These are phyloP conservation scores for Oncorhynchus masou DNA, from an alignment of 2,113 vertebrate genomes.

Conservation along the genomic window DNA sequence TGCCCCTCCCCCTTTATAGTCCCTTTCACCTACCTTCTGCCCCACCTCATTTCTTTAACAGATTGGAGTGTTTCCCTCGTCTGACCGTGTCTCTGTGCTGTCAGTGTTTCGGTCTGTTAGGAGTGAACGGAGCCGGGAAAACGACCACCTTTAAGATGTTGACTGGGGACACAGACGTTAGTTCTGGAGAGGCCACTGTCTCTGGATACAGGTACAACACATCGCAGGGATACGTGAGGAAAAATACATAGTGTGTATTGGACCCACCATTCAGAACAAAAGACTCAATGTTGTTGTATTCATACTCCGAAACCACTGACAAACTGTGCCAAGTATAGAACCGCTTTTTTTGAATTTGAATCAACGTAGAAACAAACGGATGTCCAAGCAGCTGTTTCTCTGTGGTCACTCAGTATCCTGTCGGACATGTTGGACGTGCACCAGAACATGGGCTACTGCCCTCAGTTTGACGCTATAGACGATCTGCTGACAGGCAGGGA, in stretches of 20 bases:
- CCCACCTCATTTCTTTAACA: too few species aligned
- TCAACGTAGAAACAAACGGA: background rate
- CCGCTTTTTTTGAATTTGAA: background rate
- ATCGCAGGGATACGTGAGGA: background rate
- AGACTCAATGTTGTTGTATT: too few species aligned
- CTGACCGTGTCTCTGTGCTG: conserved; percentile 26
- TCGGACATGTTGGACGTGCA: conserved; percentile 85
- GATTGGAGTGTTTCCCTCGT: too few species aligned
- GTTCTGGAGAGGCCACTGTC: conserved; percentile 85
- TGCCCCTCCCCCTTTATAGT: background rate
- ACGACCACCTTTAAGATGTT: conserved; percentile 97
- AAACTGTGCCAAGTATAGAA: background rate
- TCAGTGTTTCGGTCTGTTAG: conserved; percentile 95
- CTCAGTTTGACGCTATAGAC: conserved; percentile 95
- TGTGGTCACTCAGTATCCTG: conserved; percentile 75
- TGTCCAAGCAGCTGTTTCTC: background rate
- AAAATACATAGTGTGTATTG: too few species aligned
- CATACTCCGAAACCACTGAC: too few species aligned
- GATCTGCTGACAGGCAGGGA: conserved; percentile 93
- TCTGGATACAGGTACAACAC: conserved; percentile 83
- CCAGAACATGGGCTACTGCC: conserved; percentile 98
- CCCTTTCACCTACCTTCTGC: background rate
- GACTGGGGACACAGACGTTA: conserved; percentile 88
- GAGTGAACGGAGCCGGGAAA: conserved; percentile 95
- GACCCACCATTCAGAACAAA: too few species aligned